These are phyloP conservation scores for Threskiornis aethiopicus DNA, from an alignment of 2,797 vertebrate genomes.

Conservation along the genomic window DNA sequence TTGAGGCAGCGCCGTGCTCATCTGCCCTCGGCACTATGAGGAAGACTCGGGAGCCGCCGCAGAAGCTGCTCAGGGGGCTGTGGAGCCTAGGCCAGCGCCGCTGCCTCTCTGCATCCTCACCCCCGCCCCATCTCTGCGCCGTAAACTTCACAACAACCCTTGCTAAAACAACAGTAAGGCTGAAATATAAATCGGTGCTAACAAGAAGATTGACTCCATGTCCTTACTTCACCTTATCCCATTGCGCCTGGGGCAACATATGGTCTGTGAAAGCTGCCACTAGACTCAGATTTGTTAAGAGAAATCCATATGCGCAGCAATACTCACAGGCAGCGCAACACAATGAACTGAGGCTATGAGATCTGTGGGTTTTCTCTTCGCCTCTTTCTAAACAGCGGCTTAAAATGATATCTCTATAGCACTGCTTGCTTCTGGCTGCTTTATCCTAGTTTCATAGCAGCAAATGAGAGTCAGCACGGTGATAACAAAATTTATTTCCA, in stretches of 20 bases:
- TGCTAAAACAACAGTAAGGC: not conserved
- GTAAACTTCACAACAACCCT: not conserved
- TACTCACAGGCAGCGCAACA: not conserved
- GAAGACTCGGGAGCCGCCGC: fast-evolving
- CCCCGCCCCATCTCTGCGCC: fast-evolving
- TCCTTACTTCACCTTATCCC: slow-evolving; percentile 11
- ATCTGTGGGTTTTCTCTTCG: not conserved
- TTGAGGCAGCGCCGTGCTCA: not conserved
- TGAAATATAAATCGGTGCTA: not conserved
- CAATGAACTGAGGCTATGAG: not conserved
- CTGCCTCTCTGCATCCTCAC: not conserved
- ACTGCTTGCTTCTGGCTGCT: not conserved
- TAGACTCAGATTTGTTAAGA: not conserved
- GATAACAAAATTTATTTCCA: not conserved
- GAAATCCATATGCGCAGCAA: not conserved
- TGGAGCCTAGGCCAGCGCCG: fast-evolving
- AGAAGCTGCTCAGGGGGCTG: not conserved
- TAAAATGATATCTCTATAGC: not conserved
- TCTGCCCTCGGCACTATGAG: not conserved
- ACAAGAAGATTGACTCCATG: not conserved
- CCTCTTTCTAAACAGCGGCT: not conserved
- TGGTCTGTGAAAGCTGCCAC: not conserved
- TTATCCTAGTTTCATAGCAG: not conserved
- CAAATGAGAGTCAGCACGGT: not conserved
- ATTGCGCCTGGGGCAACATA: not conserved